These are phyloP conservation scores for Nixonia krombeini DNA, from an alignment of 1,140 invertebrate species.

Conservation along the genomic window DNA sequence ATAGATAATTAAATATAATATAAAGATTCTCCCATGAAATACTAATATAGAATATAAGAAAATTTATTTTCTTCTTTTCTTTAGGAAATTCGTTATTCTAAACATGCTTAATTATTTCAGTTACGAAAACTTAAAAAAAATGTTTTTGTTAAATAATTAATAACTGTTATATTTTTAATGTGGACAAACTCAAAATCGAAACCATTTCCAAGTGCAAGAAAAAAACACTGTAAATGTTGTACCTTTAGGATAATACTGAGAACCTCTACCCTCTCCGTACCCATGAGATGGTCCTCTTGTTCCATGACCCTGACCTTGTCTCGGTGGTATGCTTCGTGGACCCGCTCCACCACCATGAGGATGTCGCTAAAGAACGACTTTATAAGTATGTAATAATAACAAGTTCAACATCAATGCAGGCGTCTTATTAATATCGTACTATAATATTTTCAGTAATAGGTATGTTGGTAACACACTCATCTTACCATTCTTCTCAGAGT, in stretches of 20 bases:
- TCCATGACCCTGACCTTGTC: slow-evolving; percentile 55
- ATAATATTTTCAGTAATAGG: too few species aligned
- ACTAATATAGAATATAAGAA: too few species aligned
- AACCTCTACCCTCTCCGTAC: slow-evolving; percentile 79
- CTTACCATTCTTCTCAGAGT: slow-evolving; percentile 86
- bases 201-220: slow-evolving; percentile 23
- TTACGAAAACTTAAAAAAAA: too few species aligned
- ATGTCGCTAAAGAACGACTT: slow-evolving; percentile 54
- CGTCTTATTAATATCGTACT: too few species aligned
- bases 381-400: neutral
- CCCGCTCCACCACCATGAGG: slow-evolving; percentile 70
- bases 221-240: slow-evolving; percentile 54
- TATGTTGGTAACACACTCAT: too few species aligned
- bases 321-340: slow-evolving; percentile 72
- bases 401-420: slow-evolving; percentile 15
- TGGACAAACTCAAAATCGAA: slow-evolving; percentile 39
- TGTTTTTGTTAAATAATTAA: too few species aligned
- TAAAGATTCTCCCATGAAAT: too few species aligned
- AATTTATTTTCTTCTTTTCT: neutral
- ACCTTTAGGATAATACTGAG: slow-evolving; percentile 84
- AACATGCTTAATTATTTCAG: too few species aligned
- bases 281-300: slow-evolving; percentile 76
- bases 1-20: too few species aligned
- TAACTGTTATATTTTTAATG: too few species aligned
- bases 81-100: too few species aligned